These are phyloP conservation scores for Ophiodon elongatus DNA, from an alignment of 2,113 vertebrate species.

Conservation along the genomic window DNA sequence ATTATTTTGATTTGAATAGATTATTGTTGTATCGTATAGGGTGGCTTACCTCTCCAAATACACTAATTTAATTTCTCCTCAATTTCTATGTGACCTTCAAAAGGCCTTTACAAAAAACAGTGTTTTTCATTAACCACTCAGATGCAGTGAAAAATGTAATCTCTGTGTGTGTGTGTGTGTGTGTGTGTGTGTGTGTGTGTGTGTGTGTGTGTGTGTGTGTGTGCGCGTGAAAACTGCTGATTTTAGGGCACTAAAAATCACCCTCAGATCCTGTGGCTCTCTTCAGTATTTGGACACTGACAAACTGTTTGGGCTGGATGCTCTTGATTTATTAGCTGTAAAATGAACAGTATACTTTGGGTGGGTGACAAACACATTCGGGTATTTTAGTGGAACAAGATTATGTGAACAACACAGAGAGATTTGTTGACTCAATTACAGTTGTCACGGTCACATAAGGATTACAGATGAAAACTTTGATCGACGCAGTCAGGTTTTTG, in stretches of 20 bases:
- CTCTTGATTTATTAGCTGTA: neutral
- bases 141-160: neutral
- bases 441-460: neutral
- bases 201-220: neutral
- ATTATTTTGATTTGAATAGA: neutral
- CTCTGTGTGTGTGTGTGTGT: neutral
- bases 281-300: neutral
- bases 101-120: neutral
- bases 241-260: neutral
- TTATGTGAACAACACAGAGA: constrained; percentile 14
- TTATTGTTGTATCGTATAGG: neutral
- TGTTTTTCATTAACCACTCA: neutral
- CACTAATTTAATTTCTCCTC: neutral
- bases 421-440: constrained; percentile 37
- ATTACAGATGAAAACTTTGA: constrained; percentile 14
- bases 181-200: neutral
- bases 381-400: constrained; percentile 14
- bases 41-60: neutral
- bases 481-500: neutral
- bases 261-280: neutral
- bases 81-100: constrained; percentile 4
- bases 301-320: neutral
- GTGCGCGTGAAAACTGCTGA: neutral
- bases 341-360: neutral
- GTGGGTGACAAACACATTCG: constrained; percentile 2